A percentile compares a stretch with the other conserved stretches of the same genome.
Conservation (phyloP, 2,113 vertebrate genomes). For the Dendrocopos noguchii region DNA sequence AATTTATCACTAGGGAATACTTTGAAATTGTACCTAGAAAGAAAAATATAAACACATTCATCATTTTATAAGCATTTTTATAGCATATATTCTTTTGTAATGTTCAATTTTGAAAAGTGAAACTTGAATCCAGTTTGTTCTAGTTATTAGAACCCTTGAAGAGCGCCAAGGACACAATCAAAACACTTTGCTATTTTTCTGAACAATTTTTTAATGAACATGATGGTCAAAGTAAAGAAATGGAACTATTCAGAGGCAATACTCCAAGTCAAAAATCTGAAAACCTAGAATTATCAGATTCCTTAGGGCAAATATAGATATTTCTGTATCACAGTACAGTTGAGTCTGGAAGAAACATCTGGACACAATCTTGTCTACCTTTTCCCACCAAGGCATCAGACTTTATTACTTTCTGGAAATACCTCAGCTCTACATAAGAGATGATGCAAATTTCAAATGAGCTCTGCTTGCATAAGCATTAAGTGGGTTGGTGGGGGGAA, state of each 20-base stretch:
- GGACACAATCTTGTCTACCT: not conserved
- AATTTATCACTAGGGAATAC: not conserved
- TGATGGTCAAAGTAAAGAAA: not conserved
- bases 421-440: not conserved
- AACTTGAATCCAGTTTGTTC: not conserved
- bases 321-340: not conserved
- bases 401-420: not conserved
- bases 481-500: not conserved
- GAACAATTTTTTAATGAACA: accelerated
- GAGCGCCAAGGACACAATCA: not conserved
- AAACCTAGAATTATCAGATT: not conserved
- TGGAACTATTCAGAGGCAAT: not conserved
- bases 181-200: not conserved
- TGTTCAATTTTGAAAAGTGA: not conserved
- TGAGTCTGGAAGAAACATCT: not conserved
- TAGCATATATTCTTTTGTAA: not conserved
- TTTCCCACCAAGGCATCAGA: not conserved
- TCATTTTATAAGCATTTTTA: not conserved
- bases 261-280: not conserved
- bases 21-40: not conserved
- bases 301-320: not conserved
- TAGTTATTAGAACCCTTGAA: not conserved
- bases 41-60: not conserved
- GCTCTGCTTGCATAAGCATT: not conserved
- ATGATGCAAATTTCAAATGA: not conserved